These are phyloP conservation scores for Apis cerana DNA, from an alignment of 1,140 invertebrate genomes.

Conservation along the genomic window DNA sequence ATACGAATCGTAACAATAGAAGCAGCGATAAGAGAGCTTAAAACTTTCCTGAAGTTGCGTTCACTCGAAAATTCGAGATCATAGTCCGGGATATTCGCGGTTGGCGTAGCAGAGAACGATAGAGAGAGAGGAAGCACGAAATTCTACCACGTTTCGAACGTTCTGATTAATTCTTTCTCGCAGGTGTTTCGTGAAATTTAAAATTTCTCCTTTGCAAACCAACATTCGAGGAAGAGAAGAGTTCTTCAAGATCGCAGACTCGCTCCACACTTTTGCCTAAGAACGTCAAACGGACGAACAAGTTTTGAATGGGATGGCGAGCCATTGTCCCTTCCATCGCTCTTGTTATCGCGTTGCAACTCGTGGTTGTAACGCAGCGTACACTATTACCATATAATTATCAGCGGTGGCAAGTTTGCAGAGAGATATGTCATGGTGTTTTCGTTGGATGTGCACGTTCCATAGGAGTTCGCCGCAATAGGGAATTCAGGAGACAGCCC, in stretches of 20 bases:
- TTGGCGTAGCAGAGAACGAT: background rate
- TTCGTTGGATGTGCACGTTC: background rate
- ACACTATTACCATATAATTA: constrained; percentile 67
- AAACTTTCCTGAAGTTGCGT: constrained; percentile 17
- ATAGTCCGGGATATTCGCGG: background rate
- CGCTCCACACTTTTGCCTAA: constrained; percentile 43
- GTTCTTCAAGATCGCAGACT: constrained; percentile 16
- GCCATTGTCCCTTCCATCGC: constrained; percentile 58
- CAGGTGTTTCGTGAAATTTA: background rate
- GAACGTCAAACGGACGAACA: constrained; percentile 33
- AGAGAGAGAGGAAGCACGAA: background rate
- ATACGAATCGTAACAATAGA: background rate
- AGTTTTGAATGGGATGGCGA: constrained; percentile 32
- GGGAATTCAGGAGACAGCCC: background rate
- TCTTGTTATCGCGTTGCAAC: constrained; percentile 56
- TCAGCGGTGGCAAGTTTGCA: constrained; percentile 41
- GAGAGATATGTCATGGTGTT: constrained; percentile 7
- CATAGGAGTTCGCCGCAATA: background rate
- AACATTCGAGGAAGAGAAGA: background rate
- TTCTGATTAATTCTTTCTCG: constrained; percentile 18
- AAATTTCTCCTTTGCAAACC: background rate
- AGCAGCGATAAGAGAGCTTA: background rate
- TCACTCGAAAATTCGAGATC: constrained; percentile 17
- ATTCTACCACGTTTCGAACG: background rate
- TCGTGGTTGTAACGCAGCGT: constrained; percentile 59